Evolutionary conservation across 2,888 invertebrate species (phyloP).

Genomic region (Eurois occulta): DNA sequence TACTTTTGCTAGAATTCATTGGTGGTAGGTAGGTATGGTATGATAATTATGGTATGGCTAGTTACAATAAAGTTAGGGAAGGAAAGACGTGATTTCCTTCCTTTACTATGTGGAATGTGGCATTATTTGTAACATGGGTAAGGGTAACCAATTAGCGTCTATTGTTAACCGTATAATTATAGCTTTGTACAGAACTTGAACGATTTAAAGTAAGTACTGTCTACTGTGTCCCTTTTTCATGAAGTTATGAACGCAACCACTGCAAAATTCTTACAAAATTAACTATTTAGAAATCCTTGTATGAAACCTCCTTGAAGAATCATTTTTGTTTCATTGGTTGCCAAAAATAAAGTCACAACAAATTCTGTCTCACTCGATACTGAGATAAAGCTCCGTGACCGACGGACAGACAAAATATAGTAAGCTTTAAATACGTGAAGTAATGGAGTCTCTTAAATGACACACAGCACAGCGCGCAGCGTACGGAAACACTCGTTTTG

Average conservation of each 20-base stretch:
- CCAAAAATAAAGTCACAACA: not conserved
- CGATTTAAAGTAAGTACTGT: not conserved
- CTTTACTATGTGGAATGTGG: conserved; percentile 5
- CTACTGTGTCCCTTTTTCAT: not conserved
- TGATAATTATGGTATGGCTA: not conserved
- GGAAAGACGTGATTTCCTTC: conserved; percentile 44
- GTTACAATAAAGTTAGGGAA: conserved; percentile 14
- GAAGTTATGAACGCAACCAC: not conserved
- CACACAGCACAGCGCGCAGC: too few species aligned
- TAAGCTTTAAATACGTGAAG: not conserved
- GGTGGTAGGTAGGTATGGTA: too few species aligned
- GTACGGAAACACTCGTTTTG: not conserved
- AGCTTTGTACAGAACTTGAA: not conserved
- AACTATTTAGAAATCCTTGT: not conserved
- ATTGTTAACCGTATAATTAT: conserved; percentile 4
- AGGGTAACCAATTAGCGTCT: not conserved
- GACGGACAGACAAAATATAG: not conserved
- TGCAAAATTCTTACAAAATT: not conserved
- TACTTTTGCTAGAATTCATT: not conserved
- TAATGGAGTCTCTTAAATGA: not conserved
- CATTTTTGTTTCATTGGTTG: not conserved
- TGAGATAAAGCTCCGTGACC: not conserved
- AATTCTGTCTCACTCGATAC: not conserved
- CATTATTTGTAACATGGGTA: not conserved
- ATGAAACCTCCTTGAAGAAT: not conserved